These are phyloP conservation scores for Lophius americanus DNA, from an alignment of 2,797 vertebrate genomes.

Conservation along the genomic window DNA sequence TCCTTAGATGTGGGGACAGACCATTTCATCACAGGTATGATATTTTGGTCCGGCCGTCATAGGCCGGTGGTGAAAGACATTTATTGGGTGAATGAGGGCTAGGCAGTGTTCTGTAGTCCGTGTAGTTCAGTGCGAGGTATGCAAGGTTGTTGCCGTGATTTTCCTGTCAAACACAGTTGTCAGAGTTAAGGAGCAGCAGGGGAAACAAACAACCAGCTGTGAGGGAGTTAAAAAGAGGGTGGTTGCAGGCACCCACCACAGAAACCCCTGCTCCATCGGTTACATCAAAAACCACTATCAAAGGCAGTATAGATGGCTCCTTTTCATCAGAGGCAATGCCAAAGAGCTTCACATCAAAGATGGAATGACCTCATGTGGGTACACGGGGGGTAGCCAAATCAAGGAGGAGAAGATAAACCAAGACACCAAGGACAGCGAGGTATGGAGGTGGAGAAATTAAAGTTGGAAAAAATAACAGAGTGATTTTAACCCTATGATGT, in stretches of 20 bases:
- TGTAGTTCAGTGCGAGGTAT: constrained; percentile 38
- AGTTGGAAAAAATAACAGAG: constrained; percentile 32
- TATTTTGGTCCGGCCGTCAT: constrained; percentile 49
- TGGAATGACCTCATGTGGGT: constrained; percentile 52
- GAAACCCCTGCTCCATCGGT: constrained; percentile 43
- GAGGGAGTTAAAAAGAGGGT: constrained; percentile 37
- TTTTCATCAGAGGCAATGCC: constrained; percentile 33
- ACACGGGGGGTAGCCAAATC: constrained; percentile 43
- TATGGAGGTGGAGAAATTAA: constrained; percentile 13
- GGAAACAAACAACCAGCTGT: constrained; percentile 50
- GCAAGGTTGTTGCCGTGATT: constrained; percentile 34
- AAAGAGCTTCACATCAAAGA: constrained; percentile 64
- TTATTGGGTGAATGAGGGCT: constrained; percentile 41
- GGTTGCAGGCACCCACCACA: constrained; percentile 37
- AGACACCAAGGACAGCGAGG: constrained; percentile 53
- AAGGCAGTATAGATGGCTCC: constrained; percentile 45
- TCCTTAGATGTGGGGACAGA: constrained; percentile 48
- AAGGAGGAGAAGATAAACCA: constrained; percentile 37
- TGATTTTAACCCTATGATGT: neutral
- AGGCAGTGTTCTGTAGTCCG: constrained; percentile 34
- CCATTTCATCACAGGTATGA: constrained; percentile 55
- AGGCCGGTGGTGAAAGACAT: constrained; percentile 59
- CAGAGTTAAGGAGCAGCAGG: constrained; percentile 45
- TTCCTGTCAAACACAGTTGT: constrained; percentile 65
- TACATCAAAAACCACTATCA: constrained; percentile 49